A percentile compares a stretch with the other conserved stretches of the same genome.
Conservation (phyloP, 2,113 vertebrate genomes). For the Anhinga rufa region DNA sequence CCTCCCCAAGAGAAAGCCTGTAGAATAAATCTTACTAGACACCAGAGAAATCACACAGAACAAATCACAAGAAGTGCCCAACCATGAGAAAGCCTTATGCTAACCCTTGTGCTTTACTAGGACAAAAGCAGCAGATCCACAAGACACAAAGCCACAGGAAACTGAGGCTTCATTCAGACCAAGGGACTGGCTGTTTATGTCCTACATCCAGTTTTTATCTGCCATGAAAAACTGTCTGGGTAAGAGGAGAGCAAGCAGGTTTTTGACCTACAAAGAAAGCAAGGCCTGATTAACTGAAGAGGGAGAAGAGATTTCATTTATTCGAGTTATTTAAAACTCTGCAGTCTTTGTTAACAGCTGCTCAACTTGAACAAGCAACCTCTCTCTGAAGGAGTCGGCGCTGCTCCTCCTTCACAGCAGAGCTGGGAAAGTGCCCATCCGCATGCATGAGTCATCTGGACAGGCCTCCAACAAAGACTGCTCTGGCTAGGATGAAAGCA, state of each 20-base stretch:
- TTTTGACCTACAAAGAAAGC: not conserved
- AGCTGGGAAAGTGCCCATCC: not conserved
- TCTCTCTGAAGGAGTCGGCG: not conserved
- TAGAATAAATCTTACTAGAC: not conserved
- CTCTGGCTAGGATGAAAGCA: not conserved
- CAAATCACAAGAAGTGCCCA: not conserved
- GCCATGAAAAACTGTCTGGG: not conserved
- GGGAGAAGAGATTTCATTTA: not conserved
- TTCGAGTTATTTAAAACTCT: not conserved
- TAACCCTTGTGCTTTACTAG: not conserved
- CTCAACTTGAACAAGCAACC: not conserved
- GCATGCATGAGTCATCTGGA: not conserved
- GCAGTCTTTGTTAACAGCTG: conserved; percentile 27
- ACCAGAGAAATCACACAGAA: not conserved
- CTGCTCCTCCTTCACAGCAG: not conserved
- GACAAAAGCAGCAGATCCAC: not conserved
- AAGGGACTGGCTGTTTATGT: not conserved
- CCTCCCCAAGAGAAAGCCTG: not conserved
- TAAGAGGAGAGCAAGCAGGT: not conserved
- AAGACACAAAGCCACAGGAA: not conserved
- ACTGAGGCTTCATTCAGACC: not conserved
- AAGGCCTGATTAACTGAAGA: not conserved
- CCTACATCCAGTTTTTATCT: not conserved
- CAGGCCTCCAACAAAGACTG: not conserved
- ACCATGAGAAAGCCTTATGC: not conserved